Evolutionary conservation across 2,888 invertebrate genomes (phyloP).

Genomic region (Oligia fasciuncula): DNA sequence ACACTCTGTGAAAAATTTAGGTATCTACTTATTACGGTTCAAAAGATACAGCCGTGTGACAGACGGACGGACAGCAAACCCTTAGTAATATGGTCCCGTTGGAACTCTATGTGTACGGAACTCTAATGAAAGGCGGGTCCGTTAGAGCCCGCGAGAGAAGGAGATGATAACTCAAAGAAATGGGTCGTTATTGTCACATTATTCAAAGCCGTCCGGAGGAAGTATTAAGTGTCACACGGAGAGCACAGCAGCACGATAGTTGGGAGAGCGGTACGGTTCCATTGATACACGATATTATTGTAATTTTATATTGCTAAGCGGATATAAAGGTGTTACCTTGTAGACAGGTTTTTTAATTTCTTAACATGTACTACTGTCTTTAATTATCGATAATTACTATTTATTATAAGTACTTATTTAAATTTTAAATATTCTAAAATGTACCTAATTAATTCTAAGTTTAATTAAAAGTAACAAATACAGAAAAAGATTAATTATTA

Average conservation of each 20-base stretch:
- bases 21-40: neutral
- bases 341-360: too few species aligned
- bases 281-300: conserved; percentile 59
- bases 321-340: neutral
- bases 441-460: neutral
- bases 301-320: conserved; percentile 6
- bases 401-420: neutral
- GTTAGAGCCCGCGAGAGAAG: conserved; percentile 66
- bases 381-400: neutral
- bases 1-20: neutral
- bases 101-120: neutral
- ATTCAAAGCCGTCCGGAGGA: conserved; percentile 79
- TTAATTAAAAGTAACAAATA: neutral
- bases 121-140: conserved; percentile 63
- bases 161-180: conserved; percentile 80
- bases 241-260: conserved; percentile 70
- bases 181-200: conserved; percentile 78
- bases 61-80: neutral
- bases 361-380: neutral
- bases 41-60: neutral
- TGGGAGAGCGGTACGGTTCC: conserved; percentile 69
- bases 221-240: conserved; percentile 87
- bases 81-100: neutral
- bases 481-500: too few species aligned
- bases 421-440: neutral